These are phyloP conservation scores for Keiferia lycopersicella DNA, from an alignment of 2,888 invertebrate species.

Conservation along the genomic window DNA sequence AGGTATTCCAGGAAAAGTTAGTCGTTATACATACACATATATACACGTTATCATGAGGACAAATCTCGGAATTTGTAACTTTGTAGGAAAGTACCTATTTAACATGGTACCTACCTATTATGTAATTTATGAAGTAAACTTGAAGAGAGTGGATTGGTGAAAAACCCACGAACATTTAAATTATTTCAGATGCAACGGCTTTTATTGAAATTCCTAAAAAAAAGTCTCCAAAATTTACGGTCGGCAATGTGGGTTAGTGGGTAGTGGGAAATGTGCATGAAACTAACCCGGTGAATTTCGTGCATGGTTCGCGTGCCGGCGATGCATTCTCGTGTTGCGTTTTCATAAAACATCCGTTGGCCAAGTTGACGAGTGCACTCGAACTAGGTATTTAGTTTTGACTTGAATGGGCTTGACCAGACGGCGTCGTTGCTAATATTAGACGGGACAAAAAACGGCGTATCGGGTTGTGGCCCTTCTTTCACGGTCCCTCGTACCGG, in stretches of 20 bases:
- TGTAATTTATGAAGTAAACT: too few relatives aligned
- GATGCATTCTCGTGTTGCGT: conserved; percentile 25
- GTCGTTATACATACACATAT: too few relatives aligned
- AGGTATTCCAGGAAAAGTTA: too few relatives aligned
- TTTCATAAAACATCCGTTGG: conserved; percentile 22
- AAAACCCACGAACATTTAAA: too few relatives aligned
- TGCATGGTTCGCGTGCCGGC: conserved; percentile 23
- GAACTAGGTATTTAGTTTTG: conserved; percentile 24
- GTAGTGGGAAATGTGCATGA: conserved; percentile 22
- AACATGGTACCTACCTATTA: too few relatives aligned
- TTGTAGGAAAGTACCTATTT: too few relatives aligned
- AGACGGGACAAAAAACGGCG: conserved; percentile 68
- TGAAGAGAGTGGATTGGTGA: too few relatives aligned
- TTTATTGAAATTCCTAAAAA: too few relatives aligned
- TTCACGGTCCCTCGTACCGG: conserved; percentile 44
- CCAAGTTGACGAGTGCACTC: conserved; percentile 22
- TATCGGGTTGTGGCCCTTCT: conserved; percentile 61
- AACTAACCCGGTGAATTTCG: conserved; percentile 22
- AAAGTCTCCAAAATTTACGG: conserved; percentile 11
- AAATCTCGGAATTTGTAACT: too few relatives aligned
- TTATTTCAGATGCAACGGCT: too few relatives aligned
- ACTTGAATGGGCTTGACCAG: conserved; percentile 57
- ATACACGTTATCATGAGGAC: too few relatives aligned
- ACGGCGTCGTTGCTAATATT: conserved; percentile 64
- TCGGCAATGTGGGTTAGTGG: conserved; percentile 21